phyloP scores from a whole-genome alignment of 2,888 invertebrate species.

The Synergus laeviventris region DNA sequence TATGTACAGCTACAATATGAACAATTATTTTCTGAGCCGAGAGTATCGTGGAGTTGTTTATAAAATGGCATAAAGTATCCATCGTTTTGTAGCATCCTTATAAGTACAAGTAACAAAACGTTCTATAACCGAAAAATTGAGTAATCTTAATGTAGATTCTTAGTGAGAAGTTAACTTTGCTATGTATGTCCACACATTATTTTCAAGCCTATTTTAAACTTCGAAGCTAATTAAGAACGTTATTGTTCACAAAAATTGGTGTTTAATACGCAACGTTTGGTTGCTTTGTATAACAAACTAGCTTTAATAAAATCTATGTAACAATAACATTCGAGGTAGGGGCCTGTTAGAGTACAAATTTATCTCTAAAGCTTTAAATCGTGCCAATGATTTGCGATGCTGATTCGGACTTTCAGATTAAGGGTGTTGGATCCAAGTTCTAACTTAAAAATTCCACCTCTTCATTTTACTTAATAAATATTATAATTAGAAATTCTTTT shows the following conservation, averaged over 20 bases:
- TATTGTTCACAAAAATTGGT: constrained; percentile 32
- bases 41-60: constrained; percentile 26
- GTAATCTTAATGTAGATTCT: constrained; percentile 15
- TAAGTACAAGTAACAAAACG: constrained; percentile 29
- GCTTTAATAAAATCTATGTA: constrained; percentile 35
- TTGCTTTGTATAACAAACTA: constrained; percentile 22
- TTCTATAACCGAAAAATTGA: constrained; percentile 18
- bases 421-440: too few species aligned
- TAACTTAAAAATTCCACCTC: too few species aligned
- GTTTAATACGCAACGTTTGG: constrained; percentile 16
- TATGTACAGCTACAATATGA: constrained; percentile 47
- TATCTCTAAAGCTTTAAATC: not conserved
- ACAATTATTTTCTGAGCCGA: constrained; percentile 40
- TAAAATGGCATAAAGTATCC: constrained; percentile 22
- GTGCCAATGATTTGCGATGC: constrained; percentile 8
- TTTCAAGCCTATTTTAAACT: constrained; percentile 35
- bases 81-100: constrained; percentile 27
- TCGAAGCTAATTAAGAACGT: not conserved
- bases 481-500: too few species aligned
- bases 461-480: too few species aligned
- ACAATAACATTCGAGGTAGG: constrained; percentile 32
- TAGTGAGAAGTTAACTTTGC: constrained; percentile 27
- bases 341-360: constrained; percentile 14
- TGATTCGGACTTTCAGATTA: constrained; percentile 18
- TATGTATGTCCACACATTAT: constrained; percentile 16